These are phyloP conservation scores for Mythimna impura DNA, from an alignment of 2,888 invertebrate species.

Conservation along the genomic window DNA sequence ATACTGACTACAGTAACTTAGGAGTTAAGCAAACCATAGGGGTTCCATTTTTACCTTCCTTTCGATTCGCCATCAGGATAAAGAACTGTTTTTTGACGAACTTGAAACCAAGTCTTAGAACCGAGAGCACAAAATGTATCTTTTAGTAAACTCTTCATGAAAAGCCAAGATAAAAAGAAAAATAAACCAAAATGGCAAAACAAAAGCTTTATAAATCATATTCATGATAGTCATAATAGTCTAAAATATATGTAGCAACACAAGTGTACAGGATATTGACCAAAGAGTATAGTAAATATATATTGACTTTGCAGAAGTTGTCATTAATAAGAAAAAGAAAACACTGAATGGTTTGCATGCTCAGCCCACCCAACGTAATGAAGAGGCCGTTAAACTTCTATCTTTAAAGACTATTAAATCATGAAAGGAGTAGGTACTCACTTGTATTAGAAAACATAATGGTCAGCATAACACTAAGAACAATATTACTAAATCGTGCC, in stretches of 20 bases:
- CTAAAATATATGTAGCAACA: neutral
- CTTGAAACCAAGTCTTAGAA: no score
- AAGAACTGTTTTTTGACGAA: no score
- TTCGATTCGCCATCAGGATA: no score
- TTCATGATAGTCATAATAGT: neutral
- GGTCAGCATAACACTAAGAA: conserved; percentile 70
- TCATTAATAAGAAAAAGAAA: no score
- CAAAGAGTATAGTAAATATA: no score
- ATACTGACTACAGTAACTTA: no score
- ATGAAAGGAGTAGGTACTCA: conserved; percentile 64
- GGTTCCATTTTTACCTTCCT: no score
- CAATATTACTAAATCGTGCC: conserved; percentile 50
- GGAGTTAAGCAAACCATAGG: no score
- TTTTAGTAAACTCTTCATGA: no score
- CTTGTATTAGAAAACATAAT: conserved; percentile 72
- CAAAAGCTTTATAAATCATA: neutral
- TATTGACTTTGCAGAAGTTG: neutral
- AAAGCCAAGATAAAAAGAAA: no score
- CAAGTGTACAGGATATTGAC: neutral
- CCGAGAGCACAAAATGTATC: no score
- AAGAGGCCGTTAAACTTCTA: conserved; percentile 24
- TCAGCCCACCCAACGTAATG: conserved; percentile 14
- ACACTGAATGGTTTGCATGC: conserved; percentile 11
- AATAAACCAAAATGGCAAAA: no score
- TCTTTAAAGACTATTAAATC: neutral